Conservation (phyloP, 2,113 vertebrate species). For the Steatornis caripensis region DNA sequence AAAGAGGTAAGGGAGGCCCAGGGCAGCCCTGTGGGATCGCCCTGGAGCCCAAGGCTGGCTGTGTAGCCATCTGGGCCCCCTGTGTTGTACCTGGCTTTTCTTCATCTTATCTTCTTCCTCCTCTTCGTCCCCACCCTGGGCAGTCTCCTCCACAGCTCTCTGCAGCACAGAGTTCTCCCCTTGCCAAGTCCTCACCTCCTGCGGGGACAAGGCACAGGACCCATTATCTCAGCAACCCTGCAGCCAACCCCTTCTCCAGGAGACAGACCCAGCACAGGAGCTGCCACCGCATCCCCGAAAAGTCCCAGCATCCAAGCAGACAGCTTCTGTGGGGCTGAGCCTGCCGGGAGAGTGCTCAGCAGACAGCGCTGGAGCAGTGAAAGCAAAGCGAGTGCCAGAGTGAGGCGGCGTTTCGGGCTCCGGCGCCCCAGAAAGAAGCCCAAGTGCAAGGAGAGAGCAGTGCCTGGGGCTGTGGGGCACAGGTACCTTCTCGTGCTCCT, state of each 20-base stretch:
- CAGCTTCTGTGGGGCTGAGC: neutral
- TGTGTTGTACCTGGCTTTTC: constrained; percentile 72
- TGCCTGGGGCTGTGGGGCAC: neutral
- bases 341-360: neutral
- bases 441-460: constrained; percentile 37
- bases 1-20: neutral
- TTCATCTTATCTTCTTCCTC: constrained; percentile 78
- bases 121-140: constrained; percentile 72
- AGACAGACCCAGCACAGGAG: constrained; percentile 3
- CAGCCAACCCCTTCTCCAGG: neutral
- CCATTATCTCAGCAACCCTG: neutral
- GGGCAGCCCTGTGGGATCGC: neutral
- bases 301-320: constrained; percentile 16
- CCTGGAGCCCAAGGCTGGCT: neutral
- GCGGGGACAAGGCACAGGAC: neutral
- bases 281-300: neutral
- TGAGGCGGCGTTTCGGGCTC: neutral
- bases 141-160: constrained; percentile 78
- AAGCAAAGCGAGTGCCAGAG: neutral
- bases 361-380: neutral
- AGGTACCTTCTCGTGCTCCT: constrained; percentile 90
- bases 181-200: constrained; percentile 87
- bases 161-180: constrained; percentile 82
- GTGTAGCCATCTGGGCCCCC: neutral
- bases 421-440: neutral